These are phyloP conservation scores for Melopsittacus undulatus DNA, from an alignment of 2,797 vertebrate species.

Conservation along the genomic window DNA sequence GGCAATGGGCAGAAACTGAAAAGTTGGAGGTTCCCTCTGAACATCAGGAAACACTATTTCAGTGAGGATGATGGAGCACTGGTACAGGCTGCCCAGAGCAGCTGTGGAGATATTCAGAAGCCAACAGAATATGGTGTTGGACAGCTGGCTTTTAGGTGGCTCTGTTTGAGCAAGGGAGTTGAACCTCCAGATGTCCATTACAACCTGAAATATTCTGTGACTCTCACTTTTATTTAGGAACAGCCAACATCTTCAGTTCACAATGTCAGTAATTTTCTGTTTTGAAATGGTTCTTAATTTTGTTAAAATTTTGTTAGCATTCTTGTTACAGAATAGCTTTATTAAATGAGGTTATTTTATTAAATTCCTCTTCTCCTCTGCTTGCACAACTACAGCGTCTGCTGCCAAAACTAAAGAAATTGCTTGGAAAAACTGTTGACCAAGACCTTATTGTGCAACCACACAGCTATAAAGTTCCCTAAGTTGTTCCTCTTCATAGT, in stretches of 20 bases:
- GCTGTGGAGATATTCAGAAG: neutral
- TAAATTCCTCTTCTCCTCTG: neutral
- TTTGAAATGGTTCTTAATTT: neutral
- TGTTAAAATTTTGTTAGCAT: neutral
- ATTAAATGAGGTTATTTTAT: neutral
- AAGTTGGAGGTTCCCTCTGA: neutral
- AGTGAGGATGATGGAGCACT: neutral
- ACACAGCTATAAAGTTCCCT: neutral
- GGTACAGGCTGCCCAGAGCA: neutral
- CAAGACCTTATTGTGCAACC: neutral
- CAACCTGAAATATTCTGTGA: neutral
- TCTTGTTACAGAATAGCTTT: neutral
- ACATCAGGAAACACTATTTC: neutral
- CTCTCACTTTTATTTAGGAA: neutral
- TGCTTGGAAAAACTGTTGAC: neutral
- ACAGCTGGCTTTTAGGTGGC: neutral
- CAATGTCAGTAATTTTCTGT: neutral
- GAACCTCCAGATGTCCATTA: neutral
- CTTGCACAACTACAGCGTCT: neutral
- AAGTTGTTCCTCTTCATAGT: neutral
- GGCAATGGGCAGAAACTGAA: neutral
- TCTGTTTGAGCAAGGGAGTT: neutral
- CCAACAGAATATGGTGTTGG: rapidly evolving
- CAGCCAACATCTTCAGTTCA: neutral
- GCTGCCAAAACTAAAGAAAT: neutral